A percentile compares a stretch with the other conserved stretches of the same genome.
Evolutionary conservation across 2,797 vertebrate genomes (phyloP).

Genomic region (Pithecia hirsuta): DNA sequence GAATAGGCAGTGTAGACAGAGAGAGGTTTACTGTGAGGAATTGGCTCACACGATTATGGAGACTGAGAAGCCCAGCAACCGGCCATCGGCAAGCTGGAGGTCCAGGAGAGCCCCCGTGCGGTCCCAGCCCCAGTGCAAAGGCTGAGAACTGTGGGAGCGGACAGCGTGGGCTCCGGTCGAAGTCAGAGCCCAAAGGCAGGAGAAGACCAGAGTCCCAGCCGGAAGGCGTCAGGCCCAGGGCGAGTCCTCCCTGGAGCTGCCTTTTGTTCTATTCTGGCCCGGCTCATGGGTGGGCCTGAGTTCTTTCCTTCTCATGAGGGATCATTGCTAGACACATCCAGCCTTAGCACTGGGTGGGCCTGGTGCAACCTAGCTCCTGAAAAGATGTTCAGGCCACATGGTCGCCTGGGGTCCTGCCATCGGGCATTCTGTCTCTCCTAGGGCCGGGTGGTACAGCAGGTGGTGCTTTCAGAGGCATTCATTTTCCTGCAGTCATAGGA

Average conservation of each 20-base stretch:
- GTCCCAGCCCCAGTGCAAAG: neutral
- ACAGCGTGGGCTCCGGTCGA: neutral
- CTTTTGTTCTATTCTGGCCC: neutral
- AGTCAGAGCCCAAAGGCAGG: neutral
- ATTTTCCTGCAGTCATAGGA: neutral
- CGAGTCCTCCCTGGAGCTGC: neutral
- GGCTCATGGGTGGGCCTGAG: neutral
- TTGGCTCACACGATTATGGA: neutral
- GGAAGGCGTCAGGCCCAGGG: neutral
- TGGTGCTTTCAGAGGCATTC: neutral
- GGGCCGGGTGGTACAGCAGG: neutral
- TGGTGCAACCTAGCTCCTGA: neutral
- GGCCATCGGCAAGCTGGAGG: neutral
- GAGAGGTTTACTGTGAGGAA: neutral
- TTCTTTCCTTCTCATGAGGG: neutral
- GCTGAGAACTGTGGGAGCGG: neutral
- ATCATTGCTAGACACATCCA: neutral
- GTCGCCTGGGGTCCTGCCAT: neutral
- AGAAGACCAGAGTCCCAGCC: neutral
- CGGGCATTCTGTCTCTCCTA: neutral
- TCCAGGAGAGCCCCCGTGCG: neutral
- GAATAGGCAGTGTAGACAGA: neutral
- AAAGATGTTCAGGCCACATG: neutral
- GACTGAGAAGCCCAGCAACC: neutral
- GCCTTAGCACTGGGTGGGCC: neutral